Evolutionary conservation across 2,888 invertebrate species (phyloP), one percentile per base, ranked within the genome.

Genomic region (Chrysina gloriosa): DNA sequence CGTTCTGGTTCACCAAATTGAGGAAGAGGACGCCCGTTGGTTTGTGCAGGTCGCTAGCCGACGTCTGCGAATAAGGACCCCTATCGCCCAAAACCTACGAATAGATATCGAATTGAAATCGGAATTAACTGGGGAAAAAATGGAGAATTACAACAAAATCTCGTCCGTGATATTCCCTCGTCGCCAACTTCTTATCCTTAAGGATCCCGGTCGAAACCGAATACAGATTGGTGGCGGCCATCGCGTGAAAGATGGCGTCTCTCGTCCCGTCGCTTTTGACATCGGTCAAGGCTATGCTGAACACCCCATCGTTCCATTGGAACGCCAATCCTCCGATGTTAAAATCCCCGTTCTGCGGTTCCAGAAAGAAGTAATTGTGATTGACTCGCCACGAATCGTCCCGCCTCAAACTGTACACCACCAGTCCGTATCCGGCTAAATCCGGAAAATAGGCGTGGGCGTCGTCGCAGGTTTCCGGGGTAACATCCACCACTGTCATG

Each of bases 221-320:
- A 78, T 91, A 93, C 82, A 93, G 90, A 65, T 89, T 86, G 5
- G 85, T 88, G 73, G 92, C 89, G 47, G 92, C 88, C 88, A 94
- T 87, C 0, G 94, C 86, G 78, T 94, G 94, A 85, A 94, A 94
- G 83, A 89, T 92, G 0, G 91, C 87, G 0, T 85, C 86, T 58
- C 89, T 86, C 75, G 84, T 88, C 9, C 89, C 88, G 72, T 89
- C 86, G 0, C 76, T 31, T 1, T 82, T 80, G 0, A 82, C 77
- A 0, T 86, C 85, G 0, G 89, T 87, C 9, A 92, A 76, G 0
- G 90, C 89, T 0, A 91, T 80, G 68, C 93, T 92, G 81, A 94
- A 93, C 7, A 94, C 85, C 0, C 93, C 93, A 76, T 94, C 94
- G 70, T 88, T 89, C 93, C 93, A 94, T 77, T 91, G 89, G 83